Evolutionary conservation across 1,140 invertebrate genomes (phyloP).

Genomic region (Asbolus verrucosus): DNA sequence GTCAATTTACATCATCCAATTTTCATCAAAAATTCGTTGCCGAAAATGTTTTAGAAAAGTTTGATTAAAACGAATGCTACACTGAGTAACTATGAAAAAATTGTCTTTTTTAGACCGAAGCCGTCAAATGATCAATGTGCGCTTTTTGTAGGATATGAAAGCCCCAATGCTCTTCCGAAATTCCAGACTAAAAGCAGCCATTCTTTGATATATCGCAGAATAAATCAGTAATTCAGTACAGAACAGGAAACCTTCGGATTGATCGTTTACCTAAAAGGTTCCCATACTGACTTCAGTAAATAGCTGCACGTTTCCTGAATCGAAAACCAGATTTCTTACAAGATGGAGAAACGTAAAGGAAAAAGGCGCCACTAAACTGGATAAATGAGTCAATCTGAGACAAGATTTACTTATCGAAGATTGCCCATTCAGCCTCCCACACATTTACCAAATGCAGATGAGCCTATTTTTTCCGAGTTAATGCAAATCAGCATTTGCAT

Average conservation of each 20-base stretch:
- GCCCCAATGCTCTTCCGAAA: constrained; percentile 1
- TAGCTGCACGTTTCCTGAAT: constrained; percentile 48
- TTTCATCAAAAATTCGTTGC: too few relatives aligned
- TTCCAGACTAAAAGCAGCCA: constrained; percentile 13
- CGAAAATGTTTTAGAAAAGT: too few relatives aligned
- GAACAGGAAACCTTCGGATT: constrained; percentile 48
- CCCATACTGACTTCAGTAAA: constrained; percentile 46
- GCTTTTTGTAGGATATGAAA: not conserved
- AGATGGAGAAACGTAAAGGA: constrained; percentile 20
- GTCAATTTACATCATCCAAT: too few relatives aligned
- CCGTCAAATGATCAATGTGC: constrained; percentile 12
- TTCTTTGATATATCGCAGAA: constrained; percentile 47
- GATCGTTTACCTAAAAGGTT: constrained; percentile 52
- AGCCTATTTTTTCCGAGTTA: not conserved
- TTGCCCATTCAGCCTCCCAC: constrained; percentile 2
- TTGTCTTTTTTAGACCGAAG: not conserved
- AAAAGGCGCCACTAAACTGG: constrained; percentile 27
- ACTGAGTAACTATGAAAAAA: not conserved
- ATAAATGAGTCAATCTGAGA: constrained; percentile 40
- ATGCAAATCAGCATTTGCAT: too few relatives aligned
- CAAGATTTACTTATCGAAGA: constrained; percentile 36
- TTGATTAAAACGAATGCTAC: constrained; percentile 9
- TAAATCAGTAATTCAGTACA: constrained; percentile 49
- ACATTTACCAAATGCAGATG: not conserved
- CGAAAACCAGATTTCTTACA: constrained; percentile 42